A percentile compares a stretch with the other conserved stretches of the same genome.
phyloP scores from a whole-genome alignment of 2,797 vertebrate genomes.

The Champsocephalus gunnari region DNA sequence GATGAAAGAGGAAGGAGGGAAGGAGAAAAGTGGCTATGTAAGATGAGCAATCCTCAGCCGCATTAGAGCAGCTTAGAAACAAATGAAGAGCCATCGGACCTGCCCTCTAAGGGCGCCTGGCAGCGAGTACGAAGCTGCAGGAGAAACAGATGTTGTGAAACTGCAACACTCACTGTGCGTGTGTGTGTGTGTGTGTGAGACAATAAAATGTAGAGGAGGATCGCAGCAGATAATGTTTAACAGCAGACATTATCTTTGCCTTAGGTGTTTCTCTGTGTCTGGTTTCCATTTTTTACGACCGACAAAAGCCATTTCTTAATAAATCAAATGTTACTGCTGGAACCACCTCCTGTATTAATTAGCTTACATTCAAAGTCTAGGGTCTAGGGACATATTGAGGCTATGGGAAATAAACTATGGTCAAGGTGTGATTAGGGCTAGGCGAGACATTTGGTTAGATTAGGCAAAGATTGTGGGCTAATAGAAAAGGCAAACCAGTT shows the following conservation, averaged over 20 bases:
- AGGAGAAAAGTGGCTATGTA: slow-evolving; percentile 21
- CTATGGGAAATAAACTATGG: background rate
- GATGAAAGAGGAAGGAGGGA: slow-evolving; percentile 25
- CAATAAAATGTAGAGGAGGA: slow-evolving; percentile 24
- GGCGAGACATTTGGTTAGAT: background rate
- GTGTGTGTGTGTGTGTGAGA: slow-evolving; percentile 16
- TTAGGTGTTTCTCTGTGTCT: background rate
- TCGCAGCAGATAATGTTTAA: slow-evolving; percentile 23
- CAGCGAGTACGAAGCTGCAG: slow-evolving; percentile 59
- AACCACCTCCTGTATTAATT: background rate
- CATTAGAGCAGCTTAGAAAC: slow-evolving; percentile 63
- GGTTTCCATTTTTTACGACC: background rate
- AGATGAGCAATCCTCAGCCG: slow-evolving; percentile 61
- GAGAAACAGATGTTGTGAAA: slow-evolving; percentile 67
- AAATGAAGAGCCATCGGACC: slow-evolving; percentile 41
- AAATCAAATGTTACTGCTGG: background rate
- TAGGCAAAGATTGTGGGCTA: background rate
- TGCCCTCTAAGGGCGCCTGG: slow-evolving; percentile 34
- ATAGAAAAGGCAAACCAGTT: background rate
- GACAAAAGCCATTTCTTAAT: background rate
- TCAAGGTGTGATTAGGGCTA: background rate
- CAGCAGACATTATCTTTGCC: slow-evolving; percentile 14
- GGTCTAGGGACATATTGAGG: background rate
- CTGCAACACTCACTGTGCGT: slow-evolving; percentile 2
- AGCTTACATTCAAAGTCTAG: background rate